Base-by-base conservation (phyloP, 2,888 invertebrate species). In the Trisateles emortualis region DNA sequence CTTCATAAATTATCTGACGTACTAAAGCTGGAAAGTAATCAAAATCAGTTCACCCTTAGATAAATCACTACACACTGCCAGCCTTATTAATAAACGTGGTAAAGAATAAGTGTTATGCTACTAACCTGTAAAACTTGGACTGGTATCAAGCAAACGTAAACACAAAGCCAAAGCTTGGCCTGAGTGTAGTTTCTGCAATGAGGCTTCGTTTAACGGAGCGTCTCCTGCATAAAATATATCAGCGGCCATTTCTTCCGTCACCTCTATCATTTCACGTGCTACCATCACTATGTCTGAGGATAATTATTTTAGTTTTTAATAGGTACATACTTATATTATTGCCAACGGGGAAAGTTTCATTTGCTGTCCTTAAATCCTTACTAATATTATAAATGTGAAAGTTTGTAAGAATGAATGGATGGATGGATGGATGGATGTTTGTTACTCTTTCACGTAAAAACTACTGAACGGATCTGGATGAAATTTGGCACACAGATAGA, bases 151-250 rank as follows among this genome's bases (percentile, higher is more conserved):
- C 3, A 85, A 49, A 3, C 88, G 73, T 17, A 92, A 88, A 67
- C 91, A 92, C 33, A 92, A 85, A 0, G 84, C 88, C 4, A 92
- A 64, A 0, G 88, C 84, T 1, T 81, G 79, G 0, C 78, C 86
- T 0, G 86, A 81, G 1, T 83, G 52, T 1, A 92, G 70, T 41
- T 69, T 69, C 38, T 86, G 66, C 16, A 90, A 56, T 0, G 92
- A 88, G 0, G 91, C 91, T 32, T 92, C 90, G 52, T 92, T 91
- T 0, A 85, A 40, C 0, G 84, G 79, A 0, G 89, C 87, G 24
- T 92, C 90, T 0, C 90, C 90, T 0, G 79, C 81, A 44, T 92
- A 92, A 1, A 92, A 59, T 0, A 90, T 67, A 30, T 92, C 90
- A 24, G 72, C 61, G 0, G 88, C 86, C 32, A 68, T 61, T 19